phyloP scores from a whole-genome alignment of 2,888 invertebrate species.

The Urechis unicinctus region DNA sequence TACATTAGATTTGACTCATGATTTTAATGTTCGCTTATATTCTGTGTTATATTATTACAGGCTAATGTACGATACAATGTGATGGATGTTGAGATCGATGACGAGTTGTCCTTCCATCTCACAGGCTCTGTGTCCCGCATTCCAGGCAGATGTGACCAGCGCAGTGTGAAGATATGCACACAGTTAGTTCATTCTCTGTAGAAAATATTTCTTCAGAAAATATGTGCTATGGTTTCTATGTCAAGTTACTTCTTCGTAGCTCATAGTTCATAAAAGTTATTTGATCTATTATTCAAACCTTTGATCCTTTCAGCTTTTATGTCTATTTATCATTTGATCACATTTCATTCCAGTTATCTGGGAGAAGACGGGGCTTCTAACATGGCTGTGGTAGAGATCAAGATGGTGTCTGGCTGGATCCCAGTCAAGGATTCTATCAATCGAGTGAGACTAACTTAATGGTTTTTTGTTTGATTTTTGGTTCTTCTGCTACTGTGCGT shows the following conservation, averaged over 20 bases:
- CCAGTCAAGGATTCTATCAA: constrained; percentile 67
- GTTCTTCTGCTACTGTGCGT: too few relatives aligned
- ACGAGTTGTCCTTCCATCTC: constrained; percentile 26
- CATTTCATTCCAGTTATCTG: neutral
- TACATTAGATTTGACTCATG: too few relatives aligned
- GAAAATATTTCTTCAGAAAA: neutral
- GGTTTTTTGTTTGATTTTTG: constrained; percentile 20
- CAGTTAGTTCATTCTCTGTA: constrained; percentile 21
- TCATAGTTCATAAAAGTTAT: too few relatives aligned
- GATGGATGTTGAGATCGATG: constrained; percentile 14
- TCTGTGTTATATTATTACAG: constrained; percentile 19
- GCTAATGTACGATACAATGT: constrained; percentile 35
- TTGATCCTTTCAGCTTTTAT: too few relatives aligned
- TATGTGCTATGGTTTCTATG: too few relatives aligned
- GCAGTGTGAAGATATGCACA: constrained; percentile 31
- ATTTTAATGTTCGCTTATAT: neutral
- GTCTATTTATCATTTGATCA: too few relatives aligned
- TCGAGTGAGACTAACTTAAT: too few relatives aligned
- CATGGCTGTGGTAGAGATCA: constrained; percentile 84
- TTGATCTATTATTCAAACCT: too few relatives aligned
- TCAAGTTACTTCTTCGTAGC: too few relatives aligned
- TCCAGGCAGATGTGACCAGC: constrained; percentile 25
- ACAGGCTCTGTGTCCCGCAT: constrained; percentile 10
- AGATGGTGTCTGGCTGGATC: constrained; percentile 83
- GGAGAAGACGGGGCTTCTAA: constrained; percentile 62